Conservation (phyloP, 1,140 invertebrate genomes). For the Globodera rostochiensis region DNA sequence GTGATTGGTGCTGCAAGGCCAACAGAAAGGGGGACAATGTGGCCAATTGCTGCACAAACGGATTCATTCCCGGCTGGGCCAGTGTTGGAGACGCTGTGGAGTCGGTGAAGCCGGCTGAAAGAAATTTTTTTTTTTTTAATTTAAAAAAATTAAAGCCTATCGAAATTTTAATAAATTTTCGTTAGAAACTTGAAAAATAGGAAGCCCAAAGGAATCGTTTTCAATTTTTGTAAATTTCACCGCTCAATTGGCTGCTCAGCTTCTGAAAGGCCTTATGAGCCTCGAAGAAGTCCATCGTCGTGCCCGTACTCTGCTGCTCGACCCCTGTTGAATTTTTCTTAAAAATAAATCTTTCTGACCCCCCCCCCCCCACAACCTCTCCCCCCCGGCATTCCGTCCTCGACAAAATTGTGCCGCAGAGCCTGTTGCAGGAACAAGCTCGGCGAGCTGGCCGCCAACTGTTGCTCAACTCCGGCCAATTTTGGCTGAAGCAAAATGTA, state of each 20-base stretch:
- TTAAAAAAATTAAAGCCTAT: too few species aligned
- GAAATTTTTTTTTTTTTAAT: background rate
- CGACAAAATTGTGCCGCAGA: background rate
- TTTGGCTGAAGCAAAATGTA: background rate
- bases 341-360: background rate
- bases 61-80: conserved; percentile 15
- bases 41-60: conserved; percentile 34
- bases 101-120: conserved; percentile 28
- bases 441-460: conserved; percentile 1
- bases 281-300: conserved; percentile 29
- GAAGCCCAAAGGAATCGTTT: too few species aligned
- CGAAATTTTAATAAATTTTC: too few species aligned
- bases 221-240: background rate
- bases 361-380: background rate
- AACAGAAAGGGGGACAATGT: conserved; percentile 40
- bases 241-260: conserved; percentile 21
- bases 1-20: conserved; percentile 30
- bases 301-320: conserved; percentile 4
- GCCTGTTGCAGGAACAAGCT: background rate
- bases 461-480: conserved; percentile 11
- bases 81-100: background rate
- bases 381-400: background rate
- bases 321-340: background rate
- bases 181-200: too few species aligned
- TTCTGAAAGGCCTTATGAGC: conserved; percentile 41